phyloP scores from a whole-genome alignment of 2,888 invertebrate genomes.

The Acrobasis consociella region DNA sequence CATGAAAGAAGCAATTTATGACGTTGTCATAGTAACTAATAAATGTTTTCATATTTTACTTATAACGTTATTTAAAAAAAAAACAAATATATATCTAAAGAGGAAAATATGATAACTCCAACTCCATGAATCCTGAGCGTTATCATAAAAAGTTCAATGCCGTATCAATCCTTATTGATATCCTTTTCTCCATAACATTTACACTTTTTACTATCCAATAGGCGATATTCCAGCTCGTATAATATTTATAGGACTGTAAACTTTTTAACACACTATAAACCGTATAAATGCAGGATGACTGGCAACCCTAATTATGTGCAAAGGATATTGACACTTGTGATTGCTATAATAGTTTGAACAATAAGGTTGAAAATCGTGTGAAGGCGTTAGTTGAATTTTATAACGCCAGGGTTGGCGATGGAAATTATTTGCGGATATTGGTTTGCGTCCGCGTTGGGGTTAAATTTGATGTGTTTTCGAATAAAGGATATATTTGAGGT shows the following conservation, averaged over 20 bases:
- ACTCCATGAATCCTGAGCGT: background rate
- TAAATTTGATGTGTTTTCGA: conserved; percentile 27
- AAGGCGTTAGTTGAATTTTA: conserved; percentile 22
- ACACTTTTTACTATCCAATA: conserved; percentile 8
- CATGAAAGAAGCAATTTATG: no score
- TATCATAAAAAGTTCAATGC: conserved; percentile 17
- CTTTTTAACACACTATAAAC: conserved; percentile 28
- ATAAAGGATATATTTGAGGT: conserved; percentile 22
- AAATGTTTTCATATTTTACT: no score
- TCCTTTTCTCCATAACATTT: conserved; percentile 17
- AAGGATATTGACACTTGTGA: conserved; percentile 7
- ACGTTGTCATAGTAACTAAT: no score
- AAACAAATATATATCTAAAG: background rate
- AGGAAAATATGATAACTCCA: background rate
- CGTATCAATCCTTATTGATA: conserved; percentile 8
- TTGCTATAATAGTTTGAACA: background rate
- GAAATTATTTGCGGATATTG: conserved; percentile 27
- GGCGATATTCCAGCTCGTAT: conserved; percentile 18
- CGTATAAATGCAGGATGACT: conserved; percentile 16
- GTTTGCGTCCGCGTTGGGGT: conserved; percentile 13
- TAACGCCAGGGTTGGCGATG: conserved; percentile 2
- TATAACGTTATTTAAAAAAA: no score
- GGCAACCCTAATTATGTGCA: conserved; percentile 1
- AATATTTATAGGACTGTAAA: conserved; percentile 27
- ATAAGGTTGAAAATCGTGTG: background rate